Conservation (phyloP, 1,140 invertebrate species). For the Chrysoperla carnea region DNA sequence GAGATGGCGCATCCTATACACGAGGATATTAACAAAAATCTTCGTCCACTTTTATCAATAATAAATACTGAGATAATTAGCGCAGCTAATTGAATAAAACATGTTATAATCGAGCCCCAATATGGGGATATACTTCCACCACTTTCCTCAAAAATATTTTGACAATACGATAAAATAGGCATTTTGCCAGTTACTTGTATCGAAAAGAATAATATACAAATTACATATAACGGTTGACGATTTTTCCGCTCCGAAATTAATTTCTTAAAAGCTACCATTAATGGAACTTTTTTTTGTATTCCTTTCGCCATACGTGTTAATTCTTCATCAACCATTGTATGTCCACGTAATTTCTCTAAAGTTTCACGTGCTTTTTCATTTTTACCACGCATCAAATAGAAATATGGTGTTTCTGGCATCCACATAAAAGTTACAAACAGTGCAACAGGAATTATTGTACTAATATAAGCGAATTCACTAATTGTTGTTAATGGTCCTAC, state of each 20-base stretch:
- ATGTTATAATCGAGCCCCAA: not conserved
- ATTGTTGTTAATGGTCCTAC: slow-evolving; percentile 34
- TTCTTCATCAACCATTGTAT: not conserved
- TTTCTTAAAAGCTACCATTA: not conserved
- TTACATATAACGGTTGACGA: slow-evolving; percentile 8
- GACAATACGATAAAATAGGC: not conserved
- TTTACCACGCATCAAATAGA: slow-evolving; percentile 11
- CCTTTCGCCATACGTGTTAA: slow-evolving; percentile 10
- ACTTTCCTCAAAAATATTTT: not conserved
- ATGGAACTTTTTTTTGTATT: slow-evolving; percentile 4
- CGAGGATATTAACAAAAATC: slow-evolving; percentile 18
- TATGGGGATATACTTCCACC: not conserved
- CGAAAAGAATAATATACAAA: slow-evolving; percentile 12
- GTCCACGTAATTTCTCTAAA: slow-evolving; percentile 25
- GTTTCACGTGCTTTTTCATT: slow-evolving; percentile 27
- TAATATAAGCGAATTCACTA: slow-evolving; percentile 7
- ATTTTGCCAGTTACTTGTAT: slow-evolving; percentile 8
- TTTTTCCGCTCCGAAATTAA: slow-evolving; percentile 9
- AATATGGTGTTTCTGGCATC: slow-evolving; percentile 10
- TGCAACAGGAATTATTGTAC: slow-evolving; percentile 3
- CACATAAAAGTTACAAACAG: slow-evolving; percentile 8
- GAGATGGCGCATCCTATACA: slow-evolving; percentile 25
- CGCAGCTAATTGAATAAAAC: slow-evolving; percentile 15
- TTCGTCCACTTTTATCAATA: slow-evolving; percentile 18
- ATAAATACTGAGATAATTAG: slow-evolving; percentile 16